These are phyloP conservation scores for Chaetorhynchus papuensis DNA, from an alignment of 2,113 vertebrate species.

Conservation along the genomic window DNA sequence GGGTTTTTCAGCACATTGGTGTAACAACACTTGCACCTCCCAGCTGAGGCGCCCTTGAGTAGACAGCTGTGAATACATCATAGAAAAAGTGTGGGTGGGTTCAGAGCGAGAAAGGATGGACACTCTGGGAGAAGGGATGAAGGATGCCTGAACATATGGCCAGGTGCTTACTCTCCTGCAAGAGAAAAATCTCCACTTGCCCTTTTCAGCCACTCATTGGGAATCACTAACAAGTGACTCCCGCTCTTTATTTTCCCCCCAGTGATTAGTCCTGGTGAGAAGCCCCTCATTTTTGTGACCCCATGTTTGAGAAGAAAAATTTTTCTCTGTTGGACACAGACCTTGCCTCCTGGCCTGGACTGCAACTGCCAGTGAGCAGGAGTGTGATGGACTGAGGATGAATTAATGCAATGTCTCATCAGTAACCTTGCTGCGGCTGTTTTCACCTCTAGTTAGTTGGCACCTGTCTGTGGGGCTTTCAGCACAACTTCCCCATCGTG, in stretches of 20 bases:
- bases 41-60: not conserved
- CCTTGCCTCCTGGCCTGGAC: not conserved
- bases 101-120: not conserved
- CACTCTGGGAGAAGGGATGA: not conserved
- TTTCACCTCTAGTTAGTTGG: rapidly evolving
- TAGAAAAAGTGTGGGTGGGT: rapidly evolving
- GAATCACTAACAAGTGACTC: not conserved
- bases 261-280: not conserved
- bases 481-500: not conserved
- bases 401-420: not conserved
- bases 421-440: not conserved
- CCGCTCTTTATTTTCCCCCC: not conserved
- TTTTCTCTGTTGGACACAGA: not conserved
- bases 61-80: not conserved
- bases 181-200: not conserved
- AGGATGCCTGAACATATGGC: not conserved
- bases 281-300: not conserved
- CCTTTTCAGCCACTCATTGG: rapidly evolving
- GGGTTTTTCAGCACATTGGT: not conserved
- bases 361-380: rapidly evolving
- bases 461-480: not conserved
- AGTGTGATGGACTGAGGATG: not conserved
- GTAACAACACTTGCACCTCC: not conserved
- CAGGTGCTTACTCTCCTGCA: rapidly evolving
- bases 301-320: not conserved